Conservation (phyloP, 2,797 vertebrate species). For the Myiotriccus ornatus region DNA sequence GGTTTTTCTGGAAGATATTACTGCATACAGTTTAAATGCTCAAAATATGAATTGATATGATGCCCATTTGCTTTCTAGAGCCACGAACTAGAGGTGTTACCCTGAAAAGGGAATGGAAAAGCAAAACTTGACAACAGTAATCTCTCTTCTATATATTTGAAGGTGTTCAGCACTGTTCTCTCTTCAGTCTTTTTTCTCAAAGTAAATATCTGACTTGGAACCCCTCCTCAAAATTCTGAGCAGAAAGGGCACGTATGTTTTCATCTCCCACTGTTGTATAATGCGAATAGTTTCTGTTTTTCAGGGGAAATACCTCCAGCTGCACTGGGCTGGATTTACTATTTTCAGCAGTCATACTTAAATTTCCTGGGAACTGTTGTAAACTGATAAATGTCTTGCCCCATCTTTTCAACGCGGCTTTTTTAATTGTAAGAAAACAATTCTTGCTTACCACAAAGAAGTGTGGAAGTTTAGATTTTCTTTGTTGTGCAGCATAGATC, state of each 20-base stretch:
- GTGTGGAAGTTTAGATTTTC: not conserved
- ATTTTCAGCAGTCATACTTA: constrained; percentile 6
- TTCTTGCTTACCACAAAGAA: not conserved
- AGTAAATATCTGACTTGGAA: constrained; percentile 2
- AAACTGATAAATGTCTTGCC: not conserved
- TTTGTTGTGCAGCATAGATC: not conserved
- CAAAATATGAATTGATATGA: not conserved
- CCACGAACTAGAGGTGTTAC: not conserved
- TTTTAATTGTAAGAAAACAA: not conserved
- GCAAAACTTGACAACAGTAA: not conserved
- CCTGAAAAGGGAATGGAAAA: not conserved
- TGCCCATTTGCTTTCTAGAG: not conserved
- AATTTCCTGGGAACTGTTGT: not conserved
- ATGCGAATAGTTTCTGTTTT: not conserved
- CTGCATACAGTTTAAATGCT: not conserved
- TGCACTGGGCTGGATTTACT: not conserved
- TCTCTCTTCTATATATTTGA: not conserved
- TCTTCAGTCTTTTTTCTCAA: not conserved
- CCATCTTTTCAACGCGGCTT: not conserved
- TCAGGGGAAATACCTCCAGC: not conserved
- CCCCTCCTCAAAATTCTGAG: not conserved
- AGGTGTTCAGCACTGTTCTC: not conserved
- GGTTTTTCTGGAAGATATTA: not conserved
- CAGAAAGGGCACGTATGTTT: not conserved
- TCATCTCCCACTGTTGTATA: constrained; percentile 53